Base-by-base conservation (phyloP, 2,888 invertebrate genomes). In the Cordilura impudica region DNA sequence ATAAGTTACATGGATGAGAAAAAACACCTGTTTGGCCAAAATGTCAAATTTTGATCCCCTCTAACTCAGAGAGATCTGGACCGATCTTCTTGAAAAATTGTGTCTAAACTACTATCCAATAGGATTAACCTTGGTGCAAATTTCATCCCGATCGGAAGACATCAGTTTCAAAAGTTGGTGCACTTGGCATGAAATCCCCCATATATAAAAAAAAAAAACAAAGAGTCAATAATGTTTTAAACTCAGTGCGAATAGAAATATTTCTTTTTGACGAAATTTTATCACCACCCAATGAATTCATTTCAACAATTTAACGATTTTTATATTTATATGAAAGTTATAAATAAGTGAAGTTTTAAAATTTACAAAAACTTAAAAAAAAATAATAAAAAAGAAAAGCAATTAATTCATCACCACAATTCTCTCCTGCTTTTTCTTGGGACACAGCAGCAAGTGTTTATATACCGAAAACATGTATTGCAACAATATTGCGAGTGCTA, bases 291-390 rank as follows among this genome's bases (percentile, higher is more conserved):
- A 51, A 60, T 60, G 54, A 60, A 63, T 12, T 39, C n/a, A n/a
- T 39, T 39, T 12, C n/a, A 2, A 71, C 47, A 31, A 43, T 18
- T 29, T 39, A 83, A 83, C 83, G 83, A 51, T 86, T 35, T 16
- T 66, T 7, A 49, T 58, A 49, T 58, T 1, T n/a, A 21, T 35
- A 12, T 14, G 60, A 53, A 45, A 63, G 31, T 51, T 51, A 39
- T 16, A 18, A 49, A 61, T n/a, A 60, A 58, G 5, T 39, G n/a
- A 39, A 39, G n/a, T 12, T n/a, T 43, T 14, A 10, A 56, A n/a
- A n/a, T n/a, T n/a, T 39, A 35, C 10, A 35, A 58, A 39, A 39
- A 39, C n/a, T 16, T 19, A 29, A 29, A 43, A 45, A 66, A 51
- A 49, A 56, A 18, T 29, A 63, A 54, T 39, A 7, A 6, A 43